A percentile compares a stretch with the other conserved stretches of the same genome.
Evolutionary conservation across 2,888 invertebrate species (phyloP).

Genomic region (Caenorhabditis auriculariae): DNA sequence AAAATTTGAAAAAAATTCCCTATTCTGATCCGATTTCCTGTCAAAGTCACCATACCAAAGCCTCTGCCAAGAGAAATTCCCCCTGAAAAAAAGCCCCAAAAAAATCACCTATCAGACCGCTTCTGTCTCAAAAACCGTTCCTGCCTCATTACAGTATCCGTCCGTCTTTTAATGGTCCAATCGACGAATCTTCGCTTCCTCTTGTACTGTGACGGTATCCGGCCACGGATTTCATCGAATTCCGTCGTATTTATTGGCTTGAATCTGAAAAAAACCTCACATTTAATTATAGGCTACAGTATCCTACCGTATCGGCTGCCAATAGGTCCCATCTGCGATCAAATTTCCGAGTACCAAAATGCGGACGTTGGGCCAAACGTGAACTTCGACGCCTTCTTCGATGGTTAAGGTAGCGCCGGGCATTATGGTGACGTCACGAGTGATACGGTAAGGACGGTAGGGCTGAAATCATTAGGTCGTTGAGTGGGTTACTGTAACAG

Average conservation of each 20-base stretch:
- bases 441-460: constrained; percentile 75
- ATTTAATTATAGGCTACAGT: no score
- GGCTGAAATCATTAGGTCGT: constrained; percentile 19
- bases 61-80: no score
- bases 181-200: constrained; percentile 3
- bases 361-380: constrained; percentile 86
- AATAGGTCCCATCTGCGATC: constrained; percentile 80
- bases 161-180: no score
- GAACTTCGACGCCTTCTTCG: constrained; percentile 77
- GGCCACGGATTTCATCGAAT: constrained; percentile 40
- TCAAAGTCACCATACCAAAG: no score
- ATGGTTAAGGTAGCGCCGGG: constrained; percentile 84
- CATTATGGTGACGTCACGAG: constrained; percentile 93
- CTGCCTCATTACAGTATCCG: no score
- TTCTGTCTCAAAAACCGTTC: no score
- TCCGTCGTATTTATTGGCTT: constrained; percentile 63
- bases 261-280: constrained; percentile 34
- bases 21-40: no score
- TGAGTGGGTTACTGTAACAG: background rate
- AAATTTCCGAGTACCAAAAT: constrained; percentile 78
- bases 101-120: background rate
- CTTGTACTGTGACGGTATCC: constrained; percentile 44
- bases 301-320: constrained; percentile 63
- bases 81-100: no score
- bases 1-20: no score